Evolutionary conservation across 2,888 invertebrate genomes (phyloP).

Genomic region (Enoplolaimus lenunculus): DNA sequence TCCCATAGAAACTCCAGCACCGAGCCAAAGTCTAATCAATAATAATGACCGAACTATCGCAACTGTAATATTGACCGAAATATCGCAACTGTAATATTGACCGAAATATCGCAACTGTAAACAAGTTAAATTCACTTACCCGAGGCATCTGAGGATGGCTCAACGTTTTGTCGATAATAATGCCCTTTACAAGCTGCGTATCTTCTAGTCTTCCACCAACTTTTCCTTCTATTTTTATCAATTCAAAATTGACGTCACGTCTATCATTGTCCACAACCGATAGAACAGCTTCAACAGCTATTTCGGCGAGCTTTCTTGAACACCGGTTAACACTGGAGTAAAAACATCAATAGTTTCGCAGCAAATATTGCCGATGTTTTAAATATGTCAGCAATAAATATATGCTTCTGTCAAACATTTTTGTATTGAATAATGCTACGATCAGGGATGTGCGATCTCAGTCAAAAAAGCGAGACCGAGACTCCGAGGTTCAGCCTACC

Average conservation of each 20-base stretch:
- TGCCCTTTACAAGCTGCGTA: slow-evolving; percentile 84
- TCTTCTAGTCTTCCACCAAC: slow-evolving; percentile 93
- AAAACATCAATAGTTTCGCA: slow-evolving; percentile 9
- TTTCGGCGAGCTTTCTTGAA: slow-evolving; percentile 91
- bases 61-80: no score
- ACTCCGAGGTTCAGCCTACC: no score
- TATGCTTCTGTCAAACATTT: not conserved
- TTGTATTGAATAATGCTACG: slow-evolving; percentile 1
- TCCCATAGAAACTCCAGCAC: no score
- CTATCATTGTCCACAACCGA: slow-evolving; percentile 85
- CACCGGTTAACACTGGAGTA: slow-evolving; percentile 70
- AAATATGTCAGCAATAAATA: slow-evolving; percentile 5
- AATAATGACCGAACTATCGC: no score
- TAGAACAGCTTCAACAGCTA: slow-evolving; percentile 90
- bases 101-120: no score
- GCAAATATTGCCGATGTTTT: slow-evolving; percentile 6
- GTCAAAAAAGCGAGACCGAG: no score
- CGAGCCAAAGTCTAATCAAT: no score
- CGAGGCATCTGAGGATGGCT: slow-evolving; percentile 99
- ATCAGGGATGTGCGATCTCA: no score
- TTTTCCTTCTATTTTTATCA: slow-evolving; percentile 95
- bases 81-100: no score
- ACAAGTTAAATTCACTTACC: slow-evolving; percentile 42
- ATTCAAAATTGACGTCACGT: slow-evolving; percentile 92
- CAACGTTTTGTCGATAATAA: slow-evolving; percentile 94